Percentiles rank a stretch among this genome's conserved stretches.
Evolutionary conservation across 1,140 invertebrate genomes (phyloP).

Genomic region (Oryzaephilus surinamensis): DNA sequence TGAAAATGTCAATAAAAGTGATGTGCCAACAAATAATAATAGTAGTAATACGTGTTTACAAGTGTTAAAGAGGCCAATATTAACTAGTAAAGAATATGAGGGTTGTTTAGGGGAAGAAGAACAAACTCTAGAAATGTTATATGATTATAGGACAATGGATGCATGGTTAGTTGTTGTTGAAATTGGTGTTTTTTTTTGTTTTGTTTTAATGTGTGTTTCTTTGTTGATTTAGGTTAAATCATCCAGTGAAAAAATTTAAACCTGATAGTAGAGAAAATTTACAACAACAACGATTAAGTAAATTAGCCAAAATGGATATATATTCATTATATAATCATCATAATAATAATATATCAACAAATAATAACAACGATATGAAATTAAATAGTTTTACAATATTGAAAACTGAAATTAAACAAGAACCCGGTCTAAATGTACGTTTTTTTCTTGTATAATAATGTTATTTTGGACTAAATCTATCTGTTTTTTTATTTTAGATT

Average conservation of each 20-base stretch:
- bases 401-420: constrained; percentile 41
- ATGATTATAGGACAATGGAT: constrained; percentile 76
- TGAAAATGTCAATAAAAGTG: constrained; percentile 12
- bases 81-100: constrained; percentile 62
- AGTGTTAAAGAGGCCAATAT: constrained; percentile 55
- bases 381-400: constrained; percentile 17
- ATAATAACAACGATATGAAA: constrained; percentile 21
- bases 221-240: constrained; percentile 62
- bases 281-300: constrained; percentile 18
- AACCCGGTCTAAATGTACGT: no score
- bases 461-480: no score
- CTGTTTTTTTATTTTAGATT: no score
- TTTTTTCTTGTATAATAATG: no score
- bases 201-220: constrained; percentile 7
- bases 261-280: constrained; percentile 35
- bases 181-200: no score
- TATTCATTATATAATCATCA: constrained; percentile 48
- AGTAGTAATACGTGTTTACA: no score
- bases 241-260: constrained; percentile 78
- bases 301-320: constrained; percentile 37
- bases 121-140: constrained; percentile 68
- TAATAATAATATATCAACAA: constrained; percentile 34
- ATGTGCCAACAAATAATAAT: constrained; percentile 12
- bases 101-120: constrained; percentile 55
- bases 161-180: constrained; percentile 54